These are phyloP conservation scores for Leptothorax acervorum DNA, from an alignment of 2,888 invertebrate species.

Conservation along the genomic window DNA sequence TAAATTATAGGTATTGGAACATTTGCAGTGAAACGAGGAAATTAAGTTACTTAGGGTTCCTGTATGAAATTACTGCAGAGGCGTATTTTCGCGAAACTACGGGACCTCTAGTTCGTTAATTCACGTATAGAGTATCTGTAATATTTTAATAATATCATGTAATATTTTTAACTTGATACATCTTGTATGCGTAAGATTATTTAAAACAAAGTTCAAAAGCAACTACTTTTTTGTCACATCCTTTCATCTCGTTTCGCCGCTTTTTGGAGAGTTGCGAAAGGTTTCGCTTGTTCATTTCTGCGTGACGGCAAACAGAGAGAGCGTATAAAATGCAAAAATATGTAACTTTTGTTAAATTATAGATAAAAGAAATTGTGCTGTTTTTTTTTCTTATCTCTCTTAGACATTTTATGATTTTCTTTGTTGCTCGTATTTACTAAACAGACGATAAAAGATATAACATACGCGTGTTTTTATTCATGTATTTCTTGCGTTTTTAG, in stretches of 20 bases:
- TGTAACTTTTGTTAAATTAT: neutral
- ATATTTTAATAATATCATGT: neutral
- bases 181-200: neutral
- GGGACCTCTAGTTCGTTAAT: neutral
- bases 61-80: neutral
- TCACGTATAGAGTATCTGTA: neutral
- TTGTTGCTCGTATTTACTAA: neutral
- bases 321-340: constrained; percentile 1
- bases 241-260: neutral
- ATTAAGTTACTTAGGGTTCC: neutral
- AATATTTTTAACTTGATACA: constrained; percentile 1
- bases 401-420: neutral
- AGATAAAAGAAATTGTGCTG: neutral
- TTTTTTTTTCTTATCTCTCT: neutral
- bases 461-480: neutral
- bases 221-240: neutral
- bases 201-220: neutral
- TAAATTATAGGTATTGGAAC: neutral
- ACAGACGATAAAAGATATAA: neutral
- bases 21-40: neutral
- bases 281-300: neutral
- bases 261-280: constrained; percentile 9
- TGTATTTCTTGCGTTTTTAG: neutral
- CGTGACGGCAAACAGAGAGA: constrained; percentile 14
- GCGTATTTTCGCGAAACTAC: neutral